These are phyloP conservation scores for Cydia fagiglandana DNA, from an alignment of 1,140 invertebrate species.

Conservation along the genomic window DNA sequence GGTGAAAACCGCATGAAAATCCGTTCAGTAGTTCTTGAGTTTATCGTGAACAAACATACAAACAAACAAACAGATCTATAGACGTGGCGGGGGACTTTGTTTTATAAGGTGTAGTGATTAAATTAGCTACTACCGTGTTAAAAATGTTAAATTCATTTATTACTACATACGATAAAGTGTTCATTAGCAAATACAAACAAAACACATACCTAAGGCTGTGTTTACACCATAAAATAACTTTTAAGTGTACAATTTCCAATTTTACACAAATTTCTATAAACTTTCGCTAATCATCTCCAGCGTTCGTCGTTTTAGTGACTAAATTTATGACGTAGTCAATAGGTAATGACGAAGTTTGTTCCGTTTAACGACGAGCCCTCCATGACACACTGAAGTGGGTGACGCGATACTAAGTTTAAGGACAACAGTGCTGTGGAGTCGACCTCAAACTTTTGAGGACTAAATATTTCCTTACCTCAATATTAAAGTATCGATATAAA, in stretches of 20 bases:
- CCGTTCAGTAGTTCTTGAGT: too few relatives aligned
- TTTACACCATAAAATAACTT: too few relatives aligned
- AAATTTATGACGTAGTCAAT: slow-evolving; percentile 9
- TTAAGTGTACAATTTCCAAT: neutral
- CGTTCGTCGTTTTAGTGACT: neutral
- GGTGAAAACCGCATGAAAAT: too few relatives aligned
- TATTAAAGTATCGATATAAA: neutral
- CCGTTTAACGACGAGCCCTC: slow-evolving; percentile 13
- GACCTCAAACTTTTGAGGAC: neutral
- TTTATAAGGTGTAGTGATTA: too few relatives aligned
- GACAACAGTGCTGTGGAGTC: neutral
- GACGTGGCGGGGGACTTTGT: too few relatives aligned
- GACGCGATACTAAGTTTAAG: slow-evolving; percentile 18
- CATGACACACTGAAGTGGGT: slow-evolving; percentile 14
- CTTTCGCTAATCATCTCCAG: neutral
- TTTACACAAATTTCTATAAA: neutral
- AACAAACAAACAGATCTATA: too few relatives aligned
- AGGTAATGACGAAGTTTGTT: slow-evolving; percentile 12
- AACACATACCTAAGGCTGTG: too few relatives aligned
- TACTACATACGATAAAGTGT: too few relatives aligned
- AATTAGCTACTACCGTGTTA: too few relatives aligned
- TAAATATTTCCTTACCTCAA: neutral
- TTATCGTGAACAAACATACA: too few relatives aligned
- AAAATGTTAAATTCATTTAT: too few relatives aligned
- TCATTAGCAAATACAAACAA: too few relatives aligned